Percentiles rank a stretch among this genome's conserved stretches.
phyloP scores from a whole-genome alignment of 2,888 invertebrate genomes.

The Itoplectis maculator region DNA sequence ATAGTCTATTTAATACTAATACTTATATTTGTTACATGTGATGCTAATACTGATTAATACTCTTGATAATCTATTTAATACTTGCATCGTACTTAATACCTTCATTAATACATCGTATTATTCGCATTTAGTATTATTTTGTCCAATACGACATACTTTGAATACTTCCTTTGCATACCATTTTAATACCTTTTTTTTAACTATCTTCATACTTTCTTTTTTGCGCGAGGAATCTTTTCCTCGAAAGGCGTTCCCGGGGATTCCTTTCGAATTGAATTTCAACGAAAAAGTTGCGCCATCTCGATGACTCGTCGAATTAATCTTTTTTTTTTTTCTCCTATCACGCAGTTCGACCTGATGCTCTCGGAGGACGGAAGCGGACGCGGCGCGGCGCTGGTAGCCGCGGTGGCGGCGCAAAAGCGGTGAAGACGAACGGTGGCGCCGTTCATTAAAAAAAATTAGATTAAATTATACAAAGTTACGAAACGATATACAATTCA shows the following conservation, averaged over 20 bases:
- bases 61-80: too few species aligned
- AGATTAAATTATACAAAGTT: conserved; percentile 75
- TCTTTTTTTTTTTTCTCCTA: conserved; percentile 54
- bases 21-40: too few species aligned
- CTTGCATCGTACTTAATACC: too few species aligned
- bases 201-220: too few species aligned
- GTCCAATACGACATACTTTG: too few species aligned
- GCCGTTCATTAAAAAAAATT: conserved; percentile 72
- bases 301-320: conserved; percentile 12
- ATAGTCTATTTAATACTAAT: too few species aligned
- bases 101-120: too few species aligned
- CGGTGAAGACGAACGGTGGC: conserved; percentile 80
- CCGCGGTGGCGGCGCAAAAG: conserved; percentile 94
- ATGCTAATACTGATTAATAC: too few species aligned
- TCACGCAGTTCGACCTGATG: conserved; percentile 94
- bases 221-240: too few species aligned
- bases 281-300: background rate
- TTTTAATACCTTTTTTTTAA: too few species aligned
- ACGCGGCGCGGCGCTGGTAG: conserved; percentile 97
- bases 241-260: background rate
- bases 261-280: background rate
- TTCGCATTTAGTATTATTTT: too few species aligned
- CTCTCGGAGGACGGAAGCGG: conserved; percentile 98
- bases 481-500: conserved; percentile 61
- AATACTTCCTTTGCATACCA: too few species aligned